Conservation (phyloP, 2,888 invertebrate genomes). For the Hirtodrosophila confusa region DNA sequence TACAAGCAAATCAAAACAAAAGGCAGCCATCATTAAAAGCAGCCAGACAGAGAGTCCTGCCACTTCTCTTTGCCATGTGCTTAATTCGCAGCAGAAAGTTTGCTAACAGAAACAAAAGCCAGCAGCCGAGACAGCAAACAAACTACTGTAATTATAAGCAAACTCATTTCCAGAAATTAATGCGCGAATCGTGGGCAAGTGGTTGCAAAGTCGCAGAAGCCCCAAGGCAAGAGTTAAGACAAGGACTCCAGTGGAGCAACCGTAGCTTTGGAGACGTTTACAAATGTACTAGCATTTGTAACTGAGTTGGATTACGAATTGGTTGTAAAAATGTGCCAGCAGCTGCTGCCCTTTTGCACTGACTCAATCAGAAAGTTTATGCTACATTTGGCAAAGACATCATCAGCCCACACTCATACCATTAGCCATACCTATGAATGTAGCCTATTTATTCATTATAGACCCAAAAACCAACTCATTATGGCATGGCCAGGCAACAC, state of each 20-base stretch:
- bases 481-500: slow-evolving; percentile 36
- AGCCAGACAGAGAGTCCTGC: slow-evolving; percentile 18
- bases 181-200: slow-evolving; percentile 33
- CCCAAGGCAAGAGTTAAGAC: not conserved
- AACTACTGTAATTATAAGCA: slow-evolving; percentile 70
- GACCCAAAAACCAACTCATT: slow-evolving; percentile 45
- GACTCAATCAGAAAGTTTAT: slow-evolving; percentile 48
- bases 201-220: slow-evolving; percentile 8
- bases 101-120: slow-evolving; percentile 29
- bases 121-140: slow-evolving; percentile 57
- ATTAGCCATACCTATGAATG: slow-evolving; percentile 1
- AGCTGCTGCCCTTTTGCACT: slow-evolving; percentile 21
- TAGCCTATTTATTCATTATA: slow-evolving; percentile 49
- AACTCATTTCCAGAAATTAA: slow-evolving; percentile 54
- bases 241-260: not conserved
- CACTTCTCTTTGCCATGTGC: slow-evolving; percentile 24
- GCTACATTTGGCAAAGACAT: slow-evolving; percentile 58
- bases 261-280: slow-evolving; percentile 49
- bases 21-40: slow-evolving; percentile 60
- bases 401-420: slow-evolving; percentile 3
- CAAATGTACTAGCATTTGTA: slow-evolving; percentile 37
- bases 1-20: slow-evolving; percentile 71
- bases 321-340: slow-evolving; percentile 5
- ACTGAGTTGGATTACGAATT: slow-evolving; percentile 1
- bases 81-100: slow-evolving; percentile 34